Evolutionary conservation across 2,888 invertebrate genomes (phyloP), one percentile per base, ranked within the genome.

Genomic region (Rhagonycha lutea): DNA sequence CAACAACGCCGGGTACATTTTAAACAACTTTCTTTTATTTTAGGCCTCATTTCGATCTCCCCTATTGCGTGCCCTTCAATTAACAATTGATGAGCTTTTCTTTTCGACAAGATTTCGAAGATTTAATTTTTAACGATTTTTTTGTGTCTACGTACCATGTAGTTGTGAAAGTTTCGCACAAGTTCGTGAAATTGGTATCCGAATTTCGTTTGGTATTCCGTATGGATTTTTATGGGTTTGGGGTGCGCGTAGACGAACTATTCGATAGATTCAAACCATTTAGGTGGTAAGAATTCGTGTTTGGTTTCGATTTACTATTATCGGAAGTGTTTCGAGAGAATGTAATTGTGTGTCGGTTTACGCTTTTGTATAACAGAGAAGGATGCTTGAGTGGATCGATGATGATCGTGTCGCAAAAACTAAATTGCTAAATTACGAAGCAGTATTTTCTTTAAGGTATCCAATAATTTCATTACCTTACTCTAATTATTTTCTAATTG

Each of bases 351-450:
- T 62, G 63, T 65, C 63, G 63, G 63, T 65, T 65, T 65, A 24
- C 11, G 63, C 63, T 24, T 65, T 24, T 65, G 63, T 65, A 24
- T 65, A 24, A 24, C 26, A 11, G 26, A 23, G 26, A 65, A 24
- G n/a, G 47, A 47, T 47, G 47, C 47, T 7, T 12, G 12, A n/a
- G 47, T n/a, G 47, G 47, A 47, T 47, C 47, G 47, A 47, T 47
- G 47, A 47, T n/a, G 79, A 75, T 79, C 81, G 79, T 79, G 82
- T 79, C 74, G 78, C 75, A 84, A 84, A 84, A 85, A 85, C 81
- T 83, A 84, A 84, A 84, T 85, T 85, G 84, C 83, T 83, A 82
- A 85, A 84, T 85, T 85, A 84, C 84, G 78, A 82, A 83, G 83
- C 84, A 83, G 81, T 83, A 84, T 84, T 83, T 84, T 81, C 79